Conservation (phyloP, 2,888 invertebrate genomes). For the Cephus nigrinus region DNA sequence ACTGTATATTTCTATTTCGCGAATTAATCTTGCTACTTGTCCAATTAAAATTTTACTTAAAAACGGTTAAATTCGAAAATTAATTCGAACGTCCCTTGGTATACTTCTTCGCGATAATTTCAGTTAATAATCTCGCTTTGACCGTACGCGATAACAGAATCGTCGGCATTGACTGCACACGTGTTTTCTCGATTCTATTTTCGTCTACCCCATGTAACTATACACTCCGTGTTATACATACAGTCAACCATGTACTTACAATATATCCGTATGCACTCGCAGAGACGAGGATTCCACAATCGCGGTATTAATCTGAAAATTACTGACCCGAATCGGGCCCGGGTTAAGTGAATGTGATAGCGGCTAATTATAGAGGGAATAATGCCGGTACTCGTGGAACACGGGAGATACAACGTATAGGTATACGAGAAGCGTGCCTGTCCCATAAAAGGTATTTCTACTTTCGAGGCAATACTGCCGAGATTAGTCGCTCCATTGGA, state of each 20-base stretch:
- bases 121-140: no score
- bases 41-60: no score
- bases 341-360: slow-evolving; percentile 35
- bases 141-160: no score
- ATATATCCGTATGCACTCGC: slow-evolving; percentile 9
- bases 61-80: not conserved
- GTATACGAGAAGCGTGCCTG: not conserved
- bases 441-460: no score
- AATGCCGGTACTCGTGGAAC: slow-evolving; percentile 2
- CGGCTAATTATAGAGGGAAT: slow-evolving; percentile 26
- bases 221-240: no score
- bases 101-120: slow-evolving; percentile 7
- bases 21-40: no score
- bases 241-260: not conserved
- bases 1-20: no score
- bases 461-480: no score
- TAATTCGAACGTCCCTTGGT: slow-evolving; percentile 9
- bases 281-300: slow-evolving; percentile 9
- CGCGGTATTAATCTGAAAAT: slow-evolving; percentile 27
- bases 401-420: not conserved
- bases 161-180: no score
- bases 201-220: no score
- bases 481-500: no score
- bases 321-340: slow-evolving; percentile 31
- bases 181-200: slow-evolving; percentile 1